These are phyloP conservation scores for Upupa epops DNA, from an alignment of 2,113 vertebrate species.

Conservation along the genomic window DNA sequence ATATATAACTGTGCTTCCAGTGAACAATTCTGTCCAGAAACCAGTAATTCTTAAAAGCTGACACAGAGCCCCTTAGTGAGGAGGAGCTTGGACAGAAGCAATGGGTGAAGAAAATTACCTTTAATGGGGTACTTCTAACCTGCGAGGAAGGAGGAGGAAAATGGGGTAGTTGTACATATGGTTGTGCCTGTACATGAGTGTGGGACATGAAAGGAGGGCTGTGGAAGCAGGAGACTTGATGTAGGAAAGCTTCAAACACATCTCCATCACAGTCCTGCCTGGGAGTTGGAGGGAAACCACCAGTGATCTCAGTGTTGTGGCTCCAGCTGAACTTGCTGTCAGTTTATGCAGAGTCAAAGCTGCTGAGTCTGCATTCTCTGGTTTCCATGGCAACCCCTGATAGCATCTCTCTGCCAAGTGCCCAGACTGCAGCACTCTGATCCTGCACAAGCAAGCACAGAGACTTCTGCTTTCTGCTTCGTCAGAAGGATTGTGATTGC, in stretches of 20 bases:
- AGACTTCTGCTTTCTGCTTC: conserved; percentile 22
- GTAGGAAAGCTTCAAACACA: background rate
- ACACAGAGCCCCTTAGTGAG: background rate
- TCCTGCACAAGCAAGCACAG: background rate
- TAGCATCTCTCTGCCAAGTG: background rate
- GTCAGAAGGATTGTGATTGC: background rate
- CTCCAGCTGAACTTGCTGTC: conserved; percentile 1
- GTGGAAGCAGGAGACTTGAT: background rate
- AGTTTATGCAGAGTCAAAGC: conserved; percentile 12
- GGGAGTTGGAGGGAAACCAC: background rate
- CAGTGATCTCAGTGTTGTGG: background rate
- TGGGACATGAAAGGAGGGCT: background rate
- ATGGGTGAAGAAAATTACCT: background rate
- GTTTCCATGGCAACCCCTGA: conserved; percentile 29
- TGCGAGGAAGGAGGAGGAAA: background rate
- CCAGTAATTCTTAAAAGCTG: background rate
- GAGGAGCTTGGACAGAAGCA: background rate
- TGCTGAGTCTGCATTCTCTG: conserved; percentile 1
- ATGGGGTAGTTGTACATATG: rapidly evolving
- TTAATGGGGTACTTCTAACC: background rate
- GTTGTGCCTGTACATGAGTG: rapidly evolving
- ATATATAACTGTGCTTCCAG: background rate
- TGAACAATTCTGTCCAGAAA: background rate
- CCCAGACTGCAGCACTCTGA: conserved; percentile 28
- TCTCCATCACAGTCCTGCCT: background rate